Conservation (phyloP, 2,797 vertebrate genomes). For the Synaphobranchus kaupii region DNA sequence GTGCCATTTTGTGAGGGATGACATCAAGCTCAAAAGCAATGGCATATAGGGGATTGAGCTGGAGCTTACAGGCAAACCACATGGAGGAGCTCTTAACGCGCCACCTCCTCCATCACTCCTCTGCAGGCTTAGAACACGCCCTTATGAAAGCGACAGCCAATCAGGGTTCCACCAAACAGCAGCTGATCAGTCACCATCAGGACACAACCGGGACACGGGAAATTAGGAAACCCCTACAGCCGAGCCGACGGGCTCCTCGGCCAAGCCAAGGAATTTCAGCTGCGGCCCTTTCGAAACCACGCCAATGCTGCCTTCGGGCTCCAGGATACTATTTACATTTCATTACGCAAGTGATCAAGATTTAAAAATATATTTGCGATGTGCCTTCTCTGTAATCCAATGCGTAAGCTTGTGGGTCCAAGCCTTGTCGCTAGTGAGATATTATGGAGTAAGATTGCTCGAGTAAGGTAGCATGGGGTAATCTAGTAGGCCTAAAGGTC, state of each 20-base stretch:
- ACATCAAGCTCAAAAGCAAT: neutral
- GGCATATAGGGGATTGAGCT: neutral
- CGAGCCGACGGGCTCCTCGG: neutral
- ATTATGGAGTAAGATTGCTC: neutral
- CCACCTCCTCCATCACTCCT: neutral
- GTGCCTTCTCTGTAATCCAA: neutral
- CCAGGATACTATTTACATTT: slow-evolving; percentile 6
- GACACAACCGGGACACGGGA: neutral
- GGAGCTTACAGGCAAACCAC: neutral
- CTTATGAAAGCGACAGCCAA: neutral
- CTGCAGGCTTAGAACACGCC: neutral
- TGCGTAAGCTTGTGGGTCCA: neutral
- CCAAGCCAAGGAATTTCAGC: neutral
- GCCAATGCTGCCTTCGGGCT: neutral
- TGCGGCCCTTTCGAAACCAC: neutral
- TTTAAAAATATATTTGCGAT: neutral
- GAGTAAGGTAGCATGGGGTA: neutral
- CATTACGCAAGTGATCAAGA: neutral
- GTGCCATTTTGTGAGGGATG: neutral
- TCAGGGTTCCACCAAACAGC: neutral
- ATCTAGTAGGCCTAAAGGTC: neutral
- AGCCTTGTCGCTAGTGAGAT: neutral
- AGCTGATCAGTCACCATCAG: neutral
- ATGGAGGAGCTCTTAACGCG: neutral
- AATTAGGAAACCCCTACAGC: neutral